Base-by-base conservation (phyloP, 2,888 invertebrate species). In the Sicus ferrugineus region DNA sequence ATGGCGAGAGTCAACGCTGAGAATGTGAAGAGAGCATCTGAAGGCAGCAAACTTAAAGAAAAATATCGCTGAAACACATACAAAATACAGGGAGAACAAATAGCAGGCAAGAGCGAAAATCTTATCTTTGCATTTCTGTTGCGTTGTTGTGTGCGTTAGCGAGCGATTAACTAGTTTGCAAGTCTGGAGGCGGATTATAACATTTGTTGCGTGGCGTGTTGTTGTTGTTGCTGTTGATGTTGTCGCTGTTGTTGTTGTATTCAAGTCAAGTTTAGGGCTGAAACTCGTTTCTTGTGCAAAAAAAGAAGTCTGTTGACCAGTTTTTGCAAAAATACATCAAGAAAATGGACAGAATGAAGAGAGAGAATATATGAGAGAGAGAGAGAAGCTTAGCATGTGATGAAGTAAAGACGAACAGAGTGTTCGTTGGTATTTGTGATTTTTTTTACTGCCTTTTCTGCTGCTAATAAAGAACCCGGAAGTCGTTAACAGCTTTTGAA, bases 391-490 rank as follows among this genome's bases (percentile, higher is more conserved):
- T 38, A 61, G 54, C 14, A 54, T 5, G 14, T 26, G 16, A 23
- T 3, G 23, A 28, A 28, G 6, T 7, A 54, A 2, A 54, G 28
- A 23, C 26, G 50, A 11, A 52, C 21, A 52, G 21, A 52, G 50
- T 23, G 9, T 6, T 14, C n/a, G 5, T 23, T 50, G 23, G 19
- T n/a, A 21, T 14, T 34, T 59, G 30, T 34, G 16, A 14, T 31
- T 59, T 28, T n/a, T 26, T 28, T n/a, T 59, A 6, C 21, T 34
- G 19, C 2, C 6, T 59, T 30, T 21, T 21, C 28, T 59, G 16
- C 5, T 7, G 16, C 3, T n/a, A 65, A 34, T 34, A 54, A 52
- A 65, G 65, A 65, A 65, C 65, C 65, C 65, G 65, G 65, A 65
- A 65, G 38, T 16, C 16, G 14, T 42, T 16, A 16, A 42, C n/a